Evolutionary conservation across 2,888 invertebrate species (phyloP), one percentile per base, ranked within the genome.

Genomic region (Crioceris asparagi): DNA sequence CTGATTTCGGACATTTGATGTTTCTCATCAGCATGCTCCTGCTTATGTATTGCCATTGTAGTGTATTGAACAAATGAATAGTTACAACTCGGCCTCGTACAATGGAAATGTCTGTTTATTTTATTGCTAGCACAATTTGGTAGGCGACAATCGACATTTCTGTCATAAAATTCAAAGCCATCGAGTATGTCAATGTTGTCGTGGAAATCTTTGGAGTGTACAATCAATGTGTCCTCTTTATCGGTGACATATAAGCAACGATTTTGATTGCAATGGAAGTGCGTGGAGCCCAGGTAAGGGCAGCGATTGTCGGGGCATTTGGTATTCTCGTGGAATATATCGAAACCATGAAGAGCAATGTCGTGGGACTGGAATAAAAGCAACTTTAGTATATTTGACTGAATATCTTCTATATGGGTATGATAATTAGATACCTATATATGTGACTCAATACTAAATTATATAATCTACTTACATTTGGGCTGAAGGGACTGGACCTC

Each of bases 131-230:
- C 72, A 57, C 84, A 85, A 41, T 71, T 72, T 2, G 68, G 61
- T 25, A 79, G 61, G 18, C 79, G 70, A 54, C 84, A 84, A 54
- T 83, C 79, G 12, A 80, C 73, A 55, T 74, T 76, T 34, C 68
- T 71, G 56, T 84, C 83, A 60, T 83, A 91, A 61, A 85, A 86
- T 43, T 86, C 83, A 56, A 87, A 92, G 1, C 87, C 86, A 32
- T 88, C 84, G 23, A 85, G 65, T 36, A 91, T 81, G 49, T 83
- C 83, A 29, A 80, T 75, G 49, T 83, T 77, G 45, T 82, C 82
- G 61, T 92, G 91, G 52, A 84, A 85, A 60, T 90, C 88, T 53
- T 83, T 77, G 62, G 85, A 79, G 57, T 92, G 92, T 51, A 82
- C 77, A 41, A 83, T 75, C 51, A 91, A 73, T 23, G 81, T 75